Base-by-base conservation (phyloP, 2,113 vertebrate genomes). In the Solenodon paradoxus region DNA sequence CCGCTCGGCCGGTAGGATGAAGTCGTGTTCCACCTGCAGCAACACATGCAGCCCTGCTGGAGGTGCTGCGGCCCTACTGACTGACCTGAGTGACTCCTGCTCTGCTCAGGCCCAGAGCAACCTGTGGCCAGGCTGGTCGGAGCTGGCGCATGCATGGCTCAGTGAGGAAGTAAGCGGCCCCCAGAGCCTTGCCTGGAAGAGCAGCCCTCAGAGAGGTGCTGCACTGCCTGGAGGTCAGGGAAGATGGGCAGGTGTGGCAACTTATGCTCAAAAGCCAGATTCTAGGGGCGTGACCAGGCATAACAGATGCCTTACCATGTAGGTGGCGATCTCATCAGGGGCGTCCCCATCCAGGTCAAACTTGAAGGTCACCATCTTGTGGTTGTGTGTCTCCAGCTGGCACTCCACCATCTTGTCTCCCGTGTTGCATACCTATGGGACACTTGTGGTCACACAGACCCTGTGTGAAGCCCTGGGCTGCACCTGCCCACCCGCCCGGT, bases 351-450 rank as follows among this genome's bases (percentile, higher is more conserved):
- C 99, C 97, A 99, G 98, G 96, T 99, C 99, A 81, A 99, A 99
- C 97, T 99, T 99, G 97, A 99, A 99, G 0, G 99, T 99, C 97
- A 99, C 99, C 99, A 99, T 99, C 98, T 99, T 99, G 98, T 99
- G 99, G 97, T 99, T 99, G 97, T 99, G 99, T 6, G 99, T 99
- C 96, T 99, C 99, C 77, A 99, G 98, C 96, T 99, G 99, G 93
- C 99, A 99, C 97, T 99, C 99, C 35, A 99, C 99, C 99, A 99
- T 99, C 98, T 99, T 99, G 98, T 99, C 99, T 0, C 99, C 99
- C 0, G 99, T 99, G 98, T 99, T 99, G 92, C 98, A 99, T 30
- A 99, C 99, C 99, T 99, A 96, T 19, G 49, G 71, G 38, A 90
- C 42, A 84, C 1, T 7, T 7, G 5, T 1, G 2, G 47, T 95